phyloP scores from a whole-genome alignment of 2,888 invertebrate genomes.

The Liopterus haemorrhoidalis region DNA sequence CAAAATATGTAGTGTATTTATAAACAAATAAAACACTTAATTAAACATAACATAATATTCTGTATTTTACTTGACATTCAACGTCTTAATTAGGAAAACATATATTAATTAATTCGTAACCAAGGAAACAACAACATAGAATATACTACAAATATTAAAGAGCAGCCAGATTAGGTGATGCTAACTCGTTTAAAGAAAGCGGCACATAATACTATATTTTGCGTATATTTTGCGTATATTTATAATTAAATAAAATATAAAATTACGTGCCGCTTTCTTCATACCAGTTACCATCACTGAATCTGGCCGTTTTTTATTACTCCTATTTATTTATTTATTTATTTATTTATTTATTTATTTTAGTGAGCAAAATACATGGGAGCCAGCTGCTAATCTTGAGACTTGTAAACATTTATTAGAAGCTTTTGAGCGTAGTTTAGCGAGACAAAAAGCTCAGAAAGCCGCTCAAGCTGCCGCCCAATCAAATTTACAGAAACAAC shows the following conservation, averaged over 20 bases:
- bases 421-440: slow-evolving; percentile 73
- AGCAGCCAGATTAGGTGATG: no score
- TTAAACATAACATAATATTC: no score
- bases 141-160: no score
- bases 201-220: no score
- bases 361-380: slow-evolving; percentile 80
- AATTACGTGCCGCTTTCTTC: background rate
- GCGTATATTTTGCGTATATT: slow-evolving; percentile 5
- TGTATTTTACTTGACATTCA: no score
- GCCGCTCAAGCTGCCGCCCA: slow-evolving; percentile 48
- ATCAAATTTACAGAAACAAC: slow-evolving; percentile 34
- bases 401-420: slow-evolving; percentile 72
- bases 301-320: slow-evolving; percentile 8
- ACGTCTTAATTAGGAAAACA: no score
- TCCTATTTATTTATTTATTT: slow-evolving; percentile 12
- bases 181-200: no score
- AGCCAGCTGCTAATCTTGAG: slow-evolving; percentile 69
- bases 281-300: background rate
- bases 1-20: no score
- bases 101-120: no score
- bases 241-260: slow-evolving; percentile 2
- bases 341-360: slow-evolving; percentile 21
- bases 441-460: slow-evolving; percentile 67
- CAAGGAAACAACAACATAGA: no score
- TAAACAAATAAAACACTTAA: no score